A percentile compares a stretch with the other conserved stretches of the same genome.
Evolutionary conservation across 2,888 invertebrate species (phyloP).

Genomic region (Tenthredo mesomela): DNA sequence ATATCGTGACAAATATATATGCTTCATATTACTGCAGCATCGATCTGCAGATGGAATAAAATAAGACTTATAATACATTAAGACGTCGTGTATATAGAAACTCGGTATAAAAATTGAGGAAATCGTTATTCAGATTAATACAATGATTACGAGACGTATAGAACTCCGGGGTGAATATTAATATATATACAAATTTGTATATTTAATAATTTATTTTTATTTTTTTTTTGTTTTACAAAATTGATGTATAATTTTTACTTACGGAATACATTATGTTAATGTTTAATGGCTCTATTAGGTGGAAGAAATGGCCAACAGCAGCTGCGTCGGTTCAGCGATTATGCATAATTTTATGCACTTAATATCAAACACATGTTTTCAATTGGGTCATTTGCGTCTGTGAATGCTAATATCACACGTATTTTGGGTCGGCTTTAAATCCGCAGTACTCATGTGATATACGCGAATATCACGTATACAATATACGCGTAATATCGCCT

Average conservation of each 20-base stretch:
- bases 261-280: constrained; percentile 49
- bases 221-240: background rate
- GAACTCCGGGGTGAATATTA: background rate
- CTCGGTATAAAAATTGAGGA: background rate
- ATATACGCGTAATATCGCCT: constrained; percentile 2
- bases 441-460: background rate
- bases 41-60: background rate
- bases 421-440: constrained; percentile 48
- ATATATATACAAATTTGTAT: background rate
- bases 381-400: constrained; percentile 68
- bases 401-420: constrained; percentile 65
- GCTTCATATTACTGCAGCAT: constrained; percentile 8
- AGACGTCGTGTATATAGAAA: background rate
- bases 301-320: constrained; percentile 67
- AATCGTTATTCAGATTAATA: constrained; percentile 2
- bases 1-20: background rate
- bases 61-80: background rate
- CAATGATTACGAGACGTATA: background rate
- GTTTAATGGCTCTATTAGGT: constrained; percentile 50
- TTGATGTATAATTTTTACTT: constrained; percentile 10
- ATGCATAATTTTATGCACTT: constrained; percentile 72
- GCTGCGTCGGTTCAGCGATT: constrained; percentile 69
- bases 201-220: background rate
- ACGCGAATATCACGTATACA: background rate
- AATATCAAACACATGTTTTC: constrained; percentile 68